Percentiles rank a stretch among this genome's conserved stretches.
Conservation (phyloP, 2,888 invertebrate species). For the Clunio marinus region DNA sequence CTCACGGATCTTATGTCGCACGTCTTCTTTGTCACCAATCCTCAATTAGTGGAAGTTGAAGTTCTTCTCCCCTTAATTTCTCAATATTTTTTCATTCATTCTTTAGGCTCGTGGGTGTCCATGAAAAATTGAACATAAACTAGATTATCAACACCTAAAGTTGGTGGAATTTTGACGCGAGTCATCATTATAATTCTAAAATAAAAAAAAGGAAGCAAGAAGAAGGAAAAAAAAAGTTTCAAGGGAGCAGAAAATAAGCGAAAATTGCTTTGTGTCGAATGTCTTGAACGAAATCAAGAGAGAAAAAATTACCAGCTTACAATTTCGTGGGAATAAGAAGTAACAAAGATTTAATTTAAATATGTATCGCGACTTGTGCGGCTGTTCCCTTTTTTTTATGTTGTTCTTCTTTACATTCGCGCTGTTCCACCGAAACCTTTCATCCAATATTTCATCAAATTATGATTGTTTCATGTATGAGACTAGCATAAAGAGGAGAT, state of each 20-base stretch:
- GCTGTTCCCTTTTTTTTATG: constrained; percentile 8
- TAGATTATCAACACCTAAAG: constrained; percentile 26
- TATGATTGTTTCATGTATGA: constrained; percentile 12
- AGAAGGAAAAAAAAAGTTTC: too few relatives aligned
- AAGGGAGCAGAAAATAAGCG: not conserved
- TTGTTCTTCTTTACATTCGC: not conserved
- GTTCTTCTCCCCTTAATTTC: not conserved
- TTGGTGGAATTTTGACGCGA: not conserved
- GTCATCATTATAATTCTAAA: too few relatives aligned
- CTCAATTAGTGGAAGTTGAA: not conserved
- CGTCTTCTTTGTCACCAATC: not conserved
- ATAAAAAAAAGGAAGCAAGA: not conserved
- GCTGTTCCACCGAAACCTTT: not conserved
- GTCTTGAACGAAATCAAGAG: not conserved
- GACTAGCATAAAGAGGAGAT: not conserved
- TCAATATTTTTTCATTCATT: not conserved
- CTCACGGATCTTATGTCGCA: constrained; percentile 23
- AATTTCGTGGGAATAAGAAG: constrained; percentile 18
- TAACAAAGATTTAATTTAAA: constrained; percentile 33
- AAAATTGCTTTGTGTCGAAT: constrained; percentile 11
- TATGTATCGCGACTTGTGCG: constrained; percentile 34
- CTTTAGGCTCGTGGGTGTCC: constrained; percentile 24
- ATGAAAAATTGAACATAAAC: constrained; percentile 13
- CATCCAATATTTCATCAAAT: constrained; percentile 33
- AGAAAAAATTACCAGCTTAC: constrained; percentile 4